Percentiles rank a stretch among this genome's conserved stretches.
Evolutionary conservation across 2,113 vertebrate genomes (phyloP).

Genomic region (Rhagologus leucostigma): DNA sequence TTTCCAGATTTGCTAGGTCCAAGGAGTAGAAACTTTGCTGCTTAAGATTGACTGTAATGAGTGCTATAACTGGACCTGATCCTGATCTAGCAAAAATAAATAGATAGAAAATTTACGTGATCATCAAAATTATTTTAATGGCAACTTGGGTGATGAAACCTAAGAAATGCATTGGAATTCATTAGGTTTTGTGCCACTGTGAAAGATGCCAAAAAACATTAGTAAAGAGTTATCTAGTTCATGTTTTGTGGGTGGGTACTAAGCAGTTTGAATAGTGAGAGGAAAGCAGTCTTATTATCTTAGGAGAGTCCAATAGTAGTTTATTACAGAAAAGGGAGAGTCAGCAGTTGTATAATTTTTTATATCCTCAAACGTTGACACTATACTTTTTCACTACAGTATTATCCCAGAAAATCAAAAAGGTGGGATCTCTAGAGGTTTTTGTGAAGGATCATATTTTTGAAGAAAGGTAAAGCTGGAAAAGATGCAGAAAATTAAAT

Average conservation of each 20-base stretch:
- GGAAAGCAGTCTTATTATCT: slow-evolving; percentile 20
- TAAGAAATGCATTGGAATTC: not conserved
- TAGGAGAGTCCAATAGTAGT: not conserved
- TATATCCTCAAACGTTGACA: slow-evolving; percentile 39
- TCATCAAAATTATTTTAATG: not conserved
- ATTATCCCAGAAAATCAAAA: slow-evolving; percentile 57
- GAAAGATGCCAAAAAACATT: not conserved
- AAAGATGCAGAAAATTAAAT: slow-evolving; percentile 2
- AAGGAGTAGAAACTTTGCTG: not conserved
- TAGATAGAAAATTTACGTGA: not conserved
- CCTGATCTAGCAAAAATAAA: not conserved
- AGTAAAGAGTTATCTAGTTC: not conserved
- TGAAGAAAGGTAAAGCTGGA: not conserved
- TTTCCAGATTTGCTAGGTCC: not conserved
- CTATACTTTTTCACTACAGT: not conserved
- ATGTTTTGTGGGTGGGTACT: slow-evolving; percentile 2
- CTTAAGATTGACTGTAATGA: not conserved
- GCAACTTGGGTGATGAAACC: not conserved
- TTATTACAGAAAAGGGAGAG: slow-evolving; percentile 48
- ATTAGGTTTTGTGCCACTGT: not conserved
- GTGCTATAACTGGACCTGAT: not conserved
- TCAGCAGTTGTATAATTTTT: slow-evolving; percentile 33
- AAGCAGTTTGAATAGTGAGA: slow-evolving; percentile 1
- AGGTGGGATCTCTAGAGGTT: not conserved
- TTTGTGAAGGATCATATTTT: slow-evolving; percentile 40